Evolutionary conservation across 2,888 invertebrate genomes (phyloP).

Genomic region (Sphaerophoria taeniata): DNA sequence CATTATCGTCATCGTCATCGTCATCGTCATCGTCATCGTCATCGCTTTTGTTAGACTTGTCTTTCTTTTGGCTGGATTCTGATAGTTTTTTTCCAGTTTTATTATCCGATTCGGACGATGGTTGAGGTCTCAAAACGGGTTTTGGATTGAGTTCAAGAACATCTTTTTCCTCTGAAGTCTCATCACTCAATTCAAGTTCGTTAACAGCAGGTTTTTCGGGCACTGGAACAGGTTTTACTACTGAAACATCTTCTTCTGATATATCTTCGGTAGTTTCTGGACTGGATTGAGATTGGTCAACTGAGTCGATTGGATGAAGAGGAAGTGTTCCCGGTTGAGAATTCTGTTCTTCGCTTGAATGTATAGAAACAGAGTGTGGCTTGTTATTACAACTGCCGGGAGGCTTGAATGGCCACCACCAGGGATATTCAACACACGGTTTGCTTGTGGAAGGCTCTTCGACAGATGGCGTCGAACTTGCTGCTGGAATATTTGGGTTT

Average conservation of each 20-base stretch:
- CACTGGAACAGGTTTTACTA: not conserved
- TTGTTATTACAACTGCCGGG: not conserved
- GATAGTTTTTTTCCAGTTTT: not conserved
- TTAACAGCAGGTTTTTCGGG: not conserved
- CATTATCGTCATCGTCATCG: constrained; percentile 1
- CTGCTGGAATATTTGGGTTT: not conserved
- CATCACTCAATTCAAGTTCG: not conserved
- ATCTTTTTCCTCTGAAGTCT: constrained; percentile 6
- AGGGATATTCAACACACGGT: not conserved
- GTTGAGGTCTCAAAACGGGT: not conserved
- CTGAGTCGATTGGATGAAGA: not conserved
- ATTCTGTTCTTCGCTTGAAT: not conserved
- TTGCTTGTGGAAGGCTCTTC: not conserved
- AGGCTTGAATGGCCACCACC: constrained; percentile 24
- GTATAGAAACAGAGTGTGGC: not conserved
- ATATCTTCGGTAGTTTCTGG: not conserved
- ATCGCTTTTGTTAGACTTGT: not conserved
- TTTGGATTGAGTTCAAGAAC: not conserved
- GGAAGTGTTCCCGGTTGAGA: constrained; percentile 1
- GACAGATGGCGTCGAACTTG: constrained; percentile 6
- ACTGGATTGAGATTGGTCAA: not conserved
- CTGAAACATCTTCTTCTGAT: constrained; percentile 9
- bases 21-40: not conserved
- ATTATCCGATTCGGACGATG: not conserved
- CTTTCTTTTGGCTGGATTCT: constrained; percentile 1